phyloP scores from a whole-genome alignment of 1,140 invertebrate genomes.

The Zaprionus africanus region DNA sequence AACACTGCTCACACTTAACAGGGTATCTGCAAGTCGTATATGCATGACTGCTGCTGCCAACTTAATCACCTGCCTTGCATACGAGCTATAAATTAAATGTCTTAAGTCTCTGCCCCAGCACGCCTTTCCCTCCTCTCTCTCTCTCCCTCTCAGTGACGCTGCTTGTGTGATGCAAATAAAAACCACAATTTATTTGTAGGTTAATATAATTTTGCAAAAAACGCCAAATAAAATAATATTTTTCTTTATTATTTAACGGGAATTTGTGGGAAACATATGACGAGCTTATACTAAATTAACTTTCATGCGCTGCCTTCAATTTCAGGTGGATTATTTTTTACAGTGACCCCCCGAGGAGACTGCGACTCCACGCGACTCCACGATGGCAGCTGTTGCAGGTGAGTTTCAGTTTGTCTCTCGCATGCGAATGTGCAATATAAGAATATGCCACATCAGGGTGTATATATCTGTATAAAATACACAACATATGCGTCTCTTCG shows the following conservation, averaged over 20 bases:
- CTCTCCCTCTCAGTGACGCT: background rate
- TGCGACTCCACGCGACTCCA: background rate
- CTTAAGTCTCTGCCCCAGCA: background rate
- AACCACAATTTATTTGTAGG: slow-evolving; percentile 1
- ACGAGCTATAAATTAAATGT: background rate
- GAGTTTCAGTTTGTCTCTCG: slow-evolving; percentile 49
- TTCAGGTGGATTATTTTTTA: slow-evolving; percentile 56
- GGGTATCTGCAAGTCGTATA: background rate
- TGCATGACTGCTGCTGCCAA: background rate
- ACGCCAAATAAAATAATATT: background rate
- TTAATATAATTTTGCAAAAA: slow-evolving; percentile 1
- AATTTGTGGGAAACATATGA: background rate
- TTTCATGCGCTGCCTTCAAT: slow-evolving; percentile 15
- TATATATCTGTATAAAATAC: background rate
- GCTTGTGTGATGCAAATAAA: background rate
- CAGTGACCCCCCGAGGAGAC: slow-evolving; percentile 40
- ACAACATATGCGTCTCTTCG: slow-evolving; percentile 6
- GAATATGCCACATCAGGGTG: background rate
- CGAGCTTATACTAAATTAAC: slow-evolving; percentile 30
- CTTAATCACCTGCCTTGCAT: background rate
- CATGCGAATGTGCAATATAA: slow-evolving; percentile 12
- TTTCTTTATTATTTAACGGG: slow-evolving; percentile 8
- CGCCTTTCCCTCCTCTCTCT: background rate
- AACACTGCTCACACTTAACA: background rate
- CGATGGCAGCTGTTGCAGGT: slow-evolving; percentile 65